Evolutionary conservation across 2,888 invertebrate genomes (phyloP).

Genomic region (Gisinianus flammeolus): DNA sequence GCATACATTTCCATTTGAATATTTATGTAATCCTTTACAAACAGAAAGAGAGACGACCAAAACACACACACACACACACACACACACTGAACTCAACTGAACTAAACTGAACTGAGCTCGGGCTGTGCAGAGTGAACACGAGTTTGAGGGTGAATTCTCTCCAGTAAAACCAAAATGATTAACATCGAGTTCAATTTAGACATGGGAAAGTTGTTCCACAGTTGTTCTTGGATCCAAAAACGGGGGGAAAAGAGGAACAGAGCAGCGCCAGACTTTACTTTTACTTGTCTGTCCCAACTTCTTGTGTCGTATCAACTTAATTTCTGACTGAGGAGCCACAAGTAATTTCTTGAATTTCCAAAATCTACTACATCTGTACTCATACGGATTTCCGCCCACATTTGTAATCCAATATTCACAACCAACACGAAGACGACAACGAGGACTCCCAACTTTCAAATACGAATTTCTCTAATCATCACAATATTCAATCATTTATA

Average conservation of each 20-base stretch:
- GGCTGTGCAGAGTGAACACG: not conserved
- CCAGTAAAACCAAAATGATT: not conserved
- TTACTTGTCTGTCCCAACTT: not conserved
- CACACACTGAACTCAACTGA: not conserved
- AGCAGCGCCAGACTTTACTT: not conserved
- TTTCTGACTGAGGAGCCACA: not conserved
- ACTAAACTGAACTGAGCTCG: not conserved
- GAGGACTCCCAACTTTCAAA: no score
- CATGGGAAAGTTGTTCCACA: not conserved
- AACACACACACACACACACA: not conserved
- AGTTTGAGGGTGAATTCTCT: not conserved
- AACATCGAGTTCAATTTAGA: not conserved
- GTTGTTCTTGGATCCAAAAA: not conserved
- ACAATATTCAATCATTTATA: no score
- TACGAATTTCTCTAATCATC: no score
- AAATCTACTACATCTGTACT: no score
- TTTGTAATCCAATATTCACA: no score
- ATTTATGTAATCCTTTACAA: not conserved
- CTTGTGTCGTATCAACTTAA: not conserved
- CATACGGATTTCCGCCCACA: not conserved
- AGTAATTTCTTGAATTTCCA: not conserved
- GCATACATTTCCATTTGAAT: not conserved
- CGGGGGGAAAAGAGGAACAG: not conserved
- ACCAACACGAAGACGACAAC: no score
- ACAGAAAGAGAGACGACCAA: not conserved